phyloP scores from a whole-genome alignment of 1,140 invertebrate species.

The Rhizoglyphus robini region DNA sequence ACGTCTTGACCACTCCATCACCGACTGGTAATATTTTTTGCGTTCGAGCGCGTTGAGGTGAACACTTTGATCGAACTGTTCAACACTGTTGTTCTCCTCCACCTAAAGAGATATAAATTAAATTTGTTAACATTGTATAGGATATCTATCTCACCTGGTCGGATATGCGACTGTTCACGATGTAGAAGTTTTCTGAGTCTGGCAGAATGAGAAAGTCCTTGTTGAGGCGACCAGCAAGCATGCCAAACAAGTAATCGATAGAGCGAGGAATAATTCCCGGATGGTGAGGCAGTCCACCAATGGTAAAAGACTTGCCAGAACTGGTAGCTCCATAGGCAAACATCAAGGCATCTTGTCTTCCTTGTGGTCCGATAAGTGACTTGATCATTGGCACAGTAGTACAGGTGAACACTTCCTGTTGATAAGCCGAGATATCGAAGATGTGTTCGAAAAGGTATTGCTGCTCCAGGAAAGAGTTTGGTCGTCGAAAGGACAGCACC shows the following conservation, averaged over 20 bases:
- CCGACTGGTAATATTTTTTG: no score
- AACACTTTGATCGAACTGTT: no score
- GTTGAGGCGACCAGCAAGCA: slow-evolving; percentile 81
- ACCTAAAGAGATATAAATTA: slow-evolving; percentile 45
- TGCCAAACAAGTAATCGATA: no score
- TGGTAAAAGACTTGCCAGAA: slow-evolving; percentile 87
- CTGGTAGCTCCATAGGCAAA: slow-evolving; percentile 94
- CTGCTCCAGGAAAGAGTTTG: no score
- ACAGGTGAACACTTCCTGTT: slow-evolving; percentile 68
- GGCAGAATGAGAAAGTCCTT: no score
- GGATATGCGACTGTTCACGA: no score
- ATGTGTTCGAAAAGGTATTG: no score
- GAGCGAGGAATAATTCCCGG: slow-evolving; percentile 73
- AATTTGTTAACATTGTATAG: slow-evolving; percentile 46
- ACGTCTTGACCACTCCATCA: no score
- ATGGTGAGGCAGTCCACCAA: slow-evolving; percentile 61
- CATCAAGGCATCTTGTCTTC: slow-evolving; percentile 68
- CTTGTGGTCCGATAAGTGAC: slow-evolving; percentile 47
- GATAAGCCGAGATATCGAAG: no score
- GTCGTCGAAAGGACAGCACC: no score
- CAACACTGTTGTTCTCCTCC: slow-evolving; percentile 81
- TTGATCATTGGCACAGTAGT: slow-evolving; percentile 72
- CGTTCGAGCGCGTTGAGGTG: slow-evolving; percentile 73
- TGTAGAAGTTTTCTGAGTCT: no score
- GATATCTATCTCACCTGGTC: no score